A percentile compares a stretch with the other conserved stretches of the same genome.
phyloP scores from a whole-genome alignment of 2,888 invertebrate species.

The Eledone cirrhosa region DNA sequence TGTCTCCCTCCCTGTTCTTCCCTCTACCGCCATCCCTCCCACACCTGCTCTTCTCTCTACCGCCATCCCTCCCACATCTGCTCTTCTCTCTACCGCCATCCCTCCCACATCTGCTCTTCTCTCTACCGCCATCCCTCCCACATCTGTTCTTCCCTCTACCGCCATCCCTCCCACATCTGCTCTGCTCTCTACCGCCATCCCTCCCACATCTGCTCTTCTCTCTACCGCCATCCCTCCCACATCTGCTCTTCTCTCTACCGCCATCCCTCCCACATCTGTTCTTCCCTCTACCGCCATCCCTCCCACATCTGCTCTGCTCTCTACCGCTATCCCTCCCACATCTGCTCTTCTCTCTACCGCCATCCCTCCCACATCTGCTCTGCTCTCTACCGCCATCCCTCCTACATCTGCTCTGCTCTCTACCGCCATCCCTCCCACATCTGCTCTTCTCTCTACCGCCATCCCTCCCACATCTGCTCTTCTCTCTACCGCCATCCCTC shows the following conservation, averaged over 20 bases:
- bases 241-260: no score
- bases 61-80: background rate
- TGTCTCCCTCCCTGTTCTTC: background rate
- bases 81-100: background rate
- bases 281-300: background rate
- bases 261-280: background rate
- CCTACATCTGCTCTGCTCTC: background rate
- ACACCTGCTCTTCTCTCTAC: no score
- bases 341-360: background rate
- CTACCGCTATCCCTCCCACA: no score
- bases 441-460: background rate
- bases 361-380: background rate
- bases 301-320: background rate
- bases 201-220: no score
- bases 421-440: background rate
- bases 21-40: background rate
- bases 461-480: background rate
- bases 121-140: background rate
- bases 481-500: background rate
- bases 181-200: no score
- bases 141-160: no score
- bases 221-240: background rate
- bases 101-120: background rate
- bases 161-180: background rate
- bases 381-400: no score